phyloP scores from a whole-genome alignment of 2,888 invertebrate species.

The Lutraria lutraria region DNA sequence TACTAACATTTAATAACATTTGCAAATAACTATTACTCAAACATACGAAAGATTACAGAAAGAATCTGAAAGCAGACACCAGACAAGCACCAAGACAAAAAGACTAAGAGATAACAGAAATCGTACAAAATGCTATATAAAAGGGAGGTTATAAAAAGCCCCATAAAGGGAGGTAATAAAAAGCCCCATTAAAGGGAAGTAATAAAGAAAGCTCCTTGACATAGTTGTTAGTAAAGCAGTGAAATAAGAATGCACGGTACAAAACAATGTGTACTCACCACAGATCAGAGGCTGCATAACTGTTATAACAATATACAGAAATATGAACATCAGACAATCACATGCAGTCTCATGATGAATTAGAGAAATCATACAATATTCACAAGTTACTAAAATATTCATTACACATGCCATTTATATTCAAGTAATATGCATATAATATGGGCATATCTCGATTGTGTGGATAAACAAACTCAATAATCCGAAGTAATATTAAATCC shows the following conservation, averaged over 20 bases:
- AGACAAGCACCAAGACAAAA: background rate
- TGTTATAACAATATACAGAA: constrained; percentile 63
- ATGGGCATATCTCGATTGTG: too few species aligned
- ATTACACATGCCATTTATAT: too few species aligned
- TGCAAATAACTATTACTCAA: too few species aligned
- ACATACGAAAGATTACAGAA: background rate
- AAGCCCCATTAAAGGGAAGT: background rate
- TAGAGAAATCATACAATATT: background rate
- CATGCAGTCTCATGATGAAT: constrained; percentile 6
- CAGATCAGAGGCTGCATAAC: constrained; percentile 73
- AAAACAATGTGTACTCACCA: constrained; percentile 70
- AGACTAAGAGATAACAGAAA: background rate
- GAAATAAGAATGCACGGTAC: constrained; percentile 26
- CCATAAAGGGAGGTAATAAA: background rate
- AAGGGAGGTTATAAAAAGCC: background rate
- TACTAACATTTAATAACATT: too few species aligned
- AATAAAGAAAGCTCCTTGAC: background rate
- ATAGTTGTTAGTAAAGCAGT: constrained; percentile 32
- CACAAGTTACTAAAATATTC: background rate
- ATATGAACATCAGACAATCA: constrained; percentile 28
- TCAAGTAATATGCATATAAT: too few species aligned
- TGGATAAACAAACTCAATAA: too few species aligned
- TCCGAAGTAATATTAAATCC: too few species aligned
- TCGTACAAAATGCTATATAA: background rate
- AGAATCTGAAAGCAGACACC: background rate